phyloP scores from a whole-genome alignment of 1,140 invertebrate genomes.

The Penaeus japonicus region DNA sequence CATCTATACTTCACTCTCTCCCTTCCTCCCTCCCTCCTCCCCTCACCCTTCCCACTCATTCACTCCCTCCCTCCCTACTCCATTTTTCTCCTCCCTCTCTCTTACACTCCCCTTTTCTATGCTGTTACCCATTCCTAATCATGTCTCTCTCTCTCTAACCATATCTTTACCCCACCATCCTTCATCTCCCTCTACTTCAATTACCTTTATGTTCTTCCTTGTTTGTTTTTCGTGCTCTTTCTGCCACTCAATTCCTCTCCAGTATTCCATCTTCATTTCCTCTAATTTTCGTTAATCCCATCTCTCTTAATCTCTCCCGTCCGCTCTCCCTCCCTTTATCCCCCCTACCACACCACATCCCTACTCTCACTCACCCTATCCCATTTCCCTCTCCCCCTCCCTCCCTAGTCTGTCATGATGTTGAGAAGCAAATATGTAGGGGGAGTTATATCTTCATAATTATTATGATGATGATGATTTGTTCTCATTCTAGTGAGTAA shows the following conservation, averaged over 20 bases:
- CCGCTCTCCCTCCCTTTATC: not conserved
- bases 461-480: no score
- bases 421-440: no score
- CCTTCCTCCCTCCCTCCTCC: slow-evolving; percentile 3
- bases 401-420: not conserved
- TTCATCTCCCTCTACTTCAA: no score
- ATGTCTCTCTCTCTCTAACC: not conserved
- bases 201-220: not conserved
- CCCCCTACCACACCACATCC: not conserved
- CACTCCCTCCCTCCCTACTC: no score
- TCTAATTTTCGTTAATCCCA: not conserved
- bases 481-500: no score
- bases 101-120: no score
- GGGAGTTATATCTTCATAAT: no score
- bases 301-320: not conserved
- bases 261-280: not conserved
- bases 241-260: not conserved
- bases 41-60: no score
- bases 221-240: not conserved
- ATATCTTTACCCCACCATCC: not conserved
- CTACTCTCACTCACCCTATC: not conserved
- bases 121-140: not conserved
- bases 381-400: not conserved
- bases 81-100: no score
- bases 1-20: slow-evolving; percentile 21